phyloP scores from a whole-genome alignment of 2,797 vertebrate genomes.

The Zalophus californianus region DNA sequence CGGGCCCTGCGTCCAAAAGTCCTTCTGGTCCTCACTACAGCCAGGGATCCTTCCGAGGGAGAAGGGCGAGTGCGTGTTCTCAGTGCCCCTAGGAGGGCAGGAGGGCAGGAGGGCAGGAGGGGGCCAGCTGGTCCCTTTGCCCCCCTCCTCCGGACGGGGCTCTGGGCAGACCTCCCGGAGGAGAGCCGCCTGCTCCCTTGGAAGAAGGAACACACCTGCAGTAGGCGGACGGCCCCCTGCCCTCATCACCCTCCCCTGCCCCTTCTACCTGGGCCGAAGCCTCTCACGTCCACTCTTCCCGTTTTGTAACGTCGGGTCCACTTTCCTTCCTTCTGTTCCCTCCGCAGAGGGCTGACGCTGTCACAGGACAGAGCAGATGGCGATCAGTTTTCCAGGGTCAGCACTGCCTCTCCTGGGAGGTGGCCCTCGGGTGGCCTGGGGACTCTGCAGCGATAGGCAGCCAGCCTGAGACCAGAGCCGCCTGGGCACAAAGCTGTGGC shows the following conservation, averaged over 20 bases:
- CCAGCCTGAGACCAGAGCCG: neutral
- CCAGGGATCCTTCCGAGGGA: neutral
- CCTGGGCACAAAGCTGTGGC: neutral
- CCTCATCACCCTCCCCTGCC: neutral
- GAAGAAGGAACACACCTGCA: neutral
- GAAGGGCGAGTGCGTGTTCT: neutral
- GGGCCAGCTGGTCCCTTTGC: too few species aligned
- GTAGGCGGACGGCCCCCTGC: rapidly evolving
- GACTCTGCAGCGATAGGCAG: neutral
- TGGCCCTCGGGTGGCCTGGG: neutral
- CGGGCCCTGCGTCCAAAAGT: neutral
- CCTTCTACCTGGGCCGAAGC: neutral
- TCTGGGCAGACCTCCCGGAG: neutral
- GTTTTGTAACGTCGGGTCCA: conserved; percentile 34
- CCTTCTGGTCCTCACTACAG: neutral
- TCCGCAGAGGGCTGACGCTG: conserved; percentile 68
- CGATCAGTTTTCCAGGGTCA: conserved; percentile 51
- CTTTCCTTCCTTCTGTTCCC: conserved; percentile 54
- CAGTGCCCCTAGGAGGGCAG: neutral
- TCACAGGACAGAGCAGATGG: conserved; percentile 76
- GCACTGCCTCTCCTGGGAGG: conserved; percentile 49
- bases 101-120: neutral
- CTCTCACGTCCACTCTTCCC: neutral
- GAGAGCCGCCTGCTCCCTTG: neutral
- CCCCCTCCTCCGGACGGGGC: neutral